A percentile compares a stretch with the other conserved stretches of the same genome.
Conservation (phyloP, 2,113 vertebrate species). For the Aplodontia rufa region DNA sequence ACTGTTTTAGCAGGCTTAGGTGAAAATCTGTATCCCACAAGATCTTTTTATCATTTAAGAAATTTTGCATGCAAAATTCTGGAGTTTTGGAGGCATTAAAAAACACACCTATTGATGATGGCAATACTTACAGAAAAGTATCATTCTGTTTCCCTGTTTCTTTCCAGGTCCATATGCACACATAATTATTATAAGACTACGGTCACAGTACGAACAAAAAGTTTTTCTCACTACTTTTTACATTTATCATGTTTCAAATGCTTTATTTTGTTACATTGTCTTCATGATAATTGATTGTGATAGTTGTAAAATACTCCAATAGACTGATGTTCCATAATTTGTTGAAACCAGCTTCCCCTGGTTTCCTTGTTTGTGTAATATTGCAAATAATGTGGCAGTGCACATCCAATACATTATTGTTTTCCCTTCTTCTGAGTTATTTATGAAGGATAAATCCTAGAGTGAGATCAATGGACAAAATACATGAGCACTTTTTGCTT, state of each 20-base stretch:
- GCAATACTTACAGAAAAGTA: background rate
- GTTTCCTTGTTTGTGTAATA: background rate
- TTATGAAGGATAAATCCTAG: background rate
- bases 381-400: background rate
- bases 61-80: background rate
- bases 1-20: background rate
- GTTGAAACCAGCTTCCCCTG: background rate
- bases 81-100: background rate
- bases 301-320: background rate
- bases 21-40: background rate
- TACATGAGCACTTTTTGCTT: background rate
- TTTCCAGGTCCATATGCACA: background rate
- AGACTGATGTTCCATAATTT: background rate
- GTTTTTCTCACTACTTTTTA: background rate
- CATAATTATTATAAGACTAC: background rate
- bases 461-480: background rate
- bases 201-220: background rate
- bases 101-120: background rate
- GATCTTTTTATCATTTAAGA: background rate
- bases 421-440: background rate
- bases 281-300: background rate
- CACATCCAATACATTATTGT: background rate
- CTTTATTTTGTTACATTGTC: background rate
- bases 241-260: background rate
- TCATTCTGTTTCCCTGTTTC: background rate